phyloP scores from a whole-genome alignment of 2,888 invertebrate genomes.

The Acronicta leporina region DNA sequence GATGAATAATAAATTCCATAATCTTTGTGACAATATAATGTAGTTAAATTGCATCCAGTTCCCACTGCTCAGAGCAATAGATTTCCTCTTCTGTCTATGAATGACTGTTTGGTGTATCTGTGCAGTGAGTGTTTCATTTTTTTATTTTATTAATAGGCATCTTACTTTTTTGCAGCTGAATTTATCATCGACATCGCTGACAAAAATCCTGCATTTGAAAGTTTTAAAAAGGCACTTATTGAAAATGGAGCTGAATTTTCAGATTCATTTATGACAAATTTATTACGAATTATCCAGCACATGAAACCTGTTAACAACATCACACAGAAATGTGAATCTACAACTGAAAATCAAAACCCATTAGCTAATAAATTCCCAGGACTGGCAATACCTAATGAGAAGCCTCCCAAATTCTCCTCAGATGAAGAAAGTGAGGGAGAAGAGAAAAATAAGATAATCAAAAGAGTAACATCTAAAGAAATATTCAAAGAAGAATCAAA shows the following conservation, averaged over 20 bases:
- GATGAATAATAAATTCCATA: too few relatives aligned
- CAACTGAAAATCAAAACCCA: conserved; percentile 80
- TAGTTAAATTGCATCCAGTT: too few relatives aligned
- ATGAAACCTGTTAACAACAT: conserved; percentile 92
- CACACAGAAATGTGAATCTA: conserved; percentile 58
- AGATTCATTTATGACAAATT: conserved; percentile 97
- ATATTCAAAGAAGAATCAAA: conserved; percentile 81
- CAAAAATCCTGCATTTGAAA: conserved; percentile 94
- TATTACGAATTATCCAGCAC: conserved; percentile 97
- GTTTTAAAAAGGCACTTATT: conserved; percentile 95
- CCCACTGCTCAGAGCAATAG: too few relatives aligned
- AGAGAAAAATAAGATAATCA: conserved; percentile 60
- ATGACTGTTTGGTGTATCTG: too few relatives aligned
- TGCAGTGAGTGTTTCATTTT: too few relatives aligned
- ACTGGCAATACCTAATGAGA: conserved; percentile 94
- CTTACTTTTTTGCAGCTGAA: conserved; percentile 92
- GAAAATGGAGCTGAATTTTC: conserved; percentile 99
- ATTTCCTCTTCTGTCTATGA: too few relatives aligned
- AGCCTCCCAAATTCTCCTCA: conserved; percentile 79
- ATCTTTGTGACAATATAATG: too few relatives aligned
- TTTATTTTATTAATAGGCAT: too few relatives aligned
- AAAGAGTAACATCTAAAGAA: conserved; percentile 79
- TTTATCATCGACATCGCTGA: conserved; percentile 98
- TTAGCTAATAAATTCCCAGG: conserved; percentile 94
- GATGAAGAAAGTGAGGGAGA: conserved; percentile 79